Conservation (phyloP, 1,140 invertebrate species). For the Hestina assimilis region DNA sequence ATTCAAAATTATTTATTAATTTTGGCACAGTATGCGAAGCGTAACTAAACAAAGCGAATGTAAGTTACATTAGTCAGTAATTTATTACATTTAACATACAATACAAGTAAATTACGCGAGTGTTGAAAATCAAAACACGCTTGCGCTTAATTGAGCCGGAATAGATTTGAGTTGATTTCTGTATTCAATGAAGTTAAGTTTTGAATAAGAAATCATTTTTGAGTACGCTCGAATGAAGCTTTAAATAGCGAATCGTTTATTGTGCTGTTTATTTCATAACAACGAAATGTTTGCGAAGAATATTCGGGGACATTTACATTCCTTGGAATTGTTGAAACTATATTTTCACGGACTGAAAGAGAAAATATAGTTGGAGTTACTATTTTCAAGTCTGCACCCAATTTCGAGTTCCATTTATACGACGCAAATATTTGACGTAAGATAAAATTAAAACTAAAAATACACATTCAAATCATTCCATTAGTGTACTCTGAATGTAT, state of each 20-base stretch:
- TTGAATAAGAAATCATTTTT: slow-evolving; percentile 19
- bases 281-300: not conserved
- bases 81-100: not conserved
- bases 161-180: slow-evolving; percentile 27
- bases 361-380: too few relatives aligned
- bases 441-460: too few relatives aligned
- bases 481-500: not conserved
- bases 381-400: too few relatives aligned
- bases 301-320: not conserved
- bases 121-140: slow-evolving; percentile 25
- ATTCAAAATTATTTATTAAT: not conserved
- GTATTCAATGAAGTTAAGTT: slow-evolving; percentile 24
- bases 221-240: slow-evolving; percentile 1
- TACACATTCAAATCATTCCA: too few relatives aligned
- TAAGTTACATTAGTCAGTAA: not conserved
- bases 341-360: too few relatives aligned
- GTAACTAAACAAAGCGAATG: not conserved
- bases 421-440: too few relatives aligned
- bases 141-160: slow-evolving; percentile 26
- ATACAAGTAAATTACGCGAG: slow-evolving; percentile 14
- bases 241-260: slow-evolving; percentile 10
- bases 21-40: not conserved
- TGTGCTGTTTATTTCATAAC: not conserved
- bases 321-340: not conserved
- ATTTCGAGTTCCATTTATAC: too few relatives aligned